These are phyloP conservation scores for Ophioninae sp. DNA, from an alignment of 2,888 invertebrate species.

Conservation along the genomic window DNA sequence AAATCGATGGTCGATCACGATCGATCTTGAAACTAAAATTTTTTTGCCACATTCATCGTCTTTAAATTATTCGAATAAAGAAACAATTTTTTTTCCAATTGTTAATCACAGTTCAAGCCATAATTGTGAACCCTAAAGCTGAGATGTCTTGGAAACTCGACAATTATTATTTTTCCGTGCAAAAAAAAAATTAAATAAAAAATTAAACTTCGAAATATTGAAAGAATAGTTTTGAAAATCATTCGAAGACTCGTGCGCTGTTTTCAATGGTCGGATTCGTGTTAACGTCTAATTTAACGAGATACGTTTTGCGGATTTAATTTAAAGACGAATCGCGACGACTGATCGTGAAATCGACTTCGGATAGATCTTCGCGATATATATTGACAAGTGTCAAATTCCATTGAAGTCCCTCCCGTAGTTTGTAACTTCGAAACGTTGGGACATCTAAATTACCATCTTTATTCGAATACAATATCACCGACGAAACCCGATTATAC, in stretches of 20 bases:
- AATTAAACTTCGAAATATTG: neutral
- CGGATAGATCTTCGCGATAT: neutral
- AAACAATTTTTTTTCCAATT: slow-evolving; percentile 26
- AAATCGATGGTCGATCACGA: slow-evolving; percentile 56
- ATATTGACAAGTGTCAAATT: slow-evolving; percentile 22
- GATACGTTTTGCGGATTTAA: slow-evolving; percentile 20
- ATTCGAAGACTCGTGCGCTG: neutral
- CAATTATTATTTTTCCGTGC: slow-evolving; percentile 28
- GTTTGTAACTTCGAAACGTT: slow-evolving; percentile 16
- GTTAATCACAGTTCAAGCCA: slow-evolving; percentile 11
- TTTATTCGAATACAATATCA: slow-evolving; percentile 17
- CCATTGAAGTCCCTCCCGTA: slow-evolving; percentile 18
- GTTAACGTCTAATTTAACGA: slow-evolving; percentile 30
- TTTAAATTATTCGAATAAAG: slow-evolving; percentile 27
- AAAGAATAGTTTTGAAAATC: neutral
- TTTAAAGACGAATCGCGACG: neutral
- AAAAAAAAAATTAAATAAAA: slow-evolving; percentile 22
- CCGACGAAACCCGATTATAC: slow-evolving; percentile 1
- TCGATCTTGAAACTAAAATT: too few species aligned
- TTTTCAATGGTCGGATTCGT: slow-evolving; percentile 13
- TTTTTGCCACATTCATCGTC: slow-evolving; percentile 4
- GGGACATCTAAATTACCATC: slow-evolving; percentile 31
- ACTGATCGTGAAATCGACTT: slow-evolving; percentile 15
- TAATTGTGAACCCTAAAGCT: slow-evolving; percentile 7
- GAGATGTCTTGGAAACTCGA: neutral